Evolutionary conservation across 2,888 invertebrate species (phyloP).

Genomic region (Polydrusus pterygomalis): DNA sequence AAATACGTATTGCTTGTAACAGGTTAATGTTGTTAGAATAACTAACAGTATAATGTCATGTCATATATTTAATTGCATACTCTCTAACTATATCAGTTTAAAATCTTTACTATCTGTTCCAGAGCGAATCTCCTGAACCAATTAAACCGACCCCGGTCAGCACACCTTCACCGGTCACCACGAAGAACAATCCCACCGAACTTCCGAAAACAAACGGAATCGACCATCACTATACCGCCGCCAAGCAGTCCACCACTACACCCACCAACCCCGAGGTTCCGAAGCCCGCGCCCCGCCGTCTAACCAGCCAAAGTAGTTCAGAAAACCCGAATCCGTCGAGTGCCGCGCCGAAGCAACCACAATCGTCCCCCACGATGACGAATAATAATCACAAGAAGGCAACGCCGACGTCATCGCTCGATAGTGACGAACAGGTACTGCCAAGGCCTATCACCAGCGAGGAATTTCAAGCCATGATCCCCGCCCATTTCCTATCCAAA

Average conservation of each 20-base stretch:
- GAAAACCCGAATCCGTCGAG: conserved; percentile 67
- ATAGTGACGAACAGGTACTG: conserved; percentile 73
- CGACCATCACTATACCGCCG: conserved; percentile 57
- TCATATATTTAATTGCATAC: no score
- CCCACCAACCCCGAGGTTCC: conserved; percentile 43
- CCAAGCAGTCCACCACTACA: not conserved
- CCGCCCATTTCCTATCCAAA: conserved; percentile 86
- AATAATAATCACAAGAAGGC: conserved; percentile 67
- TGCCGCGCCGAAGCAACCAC: conserved; percentile 42
- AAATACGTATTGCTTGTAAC: no score
- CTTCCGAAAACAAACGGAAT: conserved; percentile 68
- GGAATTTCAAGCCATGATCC: conserved; percentile 96
- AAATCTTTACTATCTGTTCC: conserved; percentile 19
- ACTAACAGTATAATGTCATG: no score
- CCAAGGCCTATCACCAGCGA: conserved; percentile 93
- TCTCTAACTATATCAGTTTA: no score
- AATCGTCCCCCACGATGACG: conserved; percentile 46
- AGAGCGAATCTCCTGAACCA: conserved; percentile 61
- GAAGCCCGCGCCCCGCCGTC: conserved; percentile 56
- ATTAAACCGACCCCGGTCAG: conserved; percentile 55
- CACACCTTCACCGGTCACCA: conserved; percentile 60
- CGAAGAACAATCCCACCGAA: conserved; percentile 59
- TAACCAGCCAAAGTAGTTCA: conserved; percentile 63
- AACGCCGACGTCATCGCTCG: conserved; percentile 74
- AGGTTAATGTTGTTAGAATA: no score